Evolutionary conservation across 2,113 vertebrate genomes (phyloP).

Genomic region (Astur gentilis): DNA sequence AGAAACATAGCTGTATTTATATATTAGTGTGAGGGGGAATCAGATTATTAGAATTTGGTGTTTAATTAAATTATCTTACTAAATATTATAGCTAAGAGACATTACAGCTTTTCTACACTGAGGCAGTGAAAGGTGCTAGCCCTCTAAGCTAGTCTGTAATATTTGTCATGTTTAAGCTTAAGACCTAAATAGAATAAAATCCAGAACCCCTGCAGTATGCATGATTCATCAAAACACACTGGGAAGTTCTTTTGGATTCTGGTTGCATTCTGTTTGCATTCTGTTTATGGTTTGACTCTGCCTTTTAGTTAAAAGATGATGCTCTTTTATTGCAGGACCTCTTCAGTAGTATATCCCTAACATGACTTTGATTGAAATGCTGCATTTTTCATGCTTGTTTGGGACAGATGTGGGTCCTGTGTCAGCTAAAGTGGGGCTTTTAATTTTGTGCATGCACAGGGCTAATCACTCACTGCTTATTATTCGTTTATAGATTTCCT

Average conservation of each 20-base stretch:
- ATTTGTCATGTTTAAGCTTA: background rate
- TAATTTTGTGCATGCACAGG: background rate
- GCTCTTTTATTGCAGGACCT: background rate
- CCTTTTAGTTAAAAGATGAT: background rate
- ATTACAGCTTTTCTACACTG: background rate
- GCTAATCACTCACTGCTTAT: background rate
- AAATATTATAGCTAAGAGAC: background rate
- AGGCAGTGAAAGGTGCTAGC: background rate
- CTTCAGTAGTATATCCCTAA: background rate
- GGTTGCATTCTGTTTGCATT: fast-evolving
- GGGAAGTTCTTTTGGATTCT: background rate
- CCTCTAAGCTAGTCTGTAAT: background rate
- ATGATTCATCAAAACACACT: background rate
- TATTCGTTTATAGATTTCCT: background rate
- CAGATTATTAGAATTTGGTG: background rate
- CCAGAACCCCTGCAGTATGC: background rate
- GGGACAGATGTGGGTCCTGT: background rate
- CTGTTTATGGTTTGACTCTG: background rate
- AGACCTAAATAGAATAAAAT: background rate
- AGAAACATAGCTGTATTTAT: background rate
- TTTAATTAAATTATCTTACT: background rate
- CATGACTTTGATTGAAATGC: background rate
- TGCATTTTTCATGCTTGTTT: background rate
- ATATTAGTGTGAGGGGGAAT: background rate
- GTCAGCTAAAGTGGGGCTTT: background rate